phyloP scores from a whole-genome alignment of 1,140 invertebrate genomes.

The Asbolus verrucosus region DNA sequence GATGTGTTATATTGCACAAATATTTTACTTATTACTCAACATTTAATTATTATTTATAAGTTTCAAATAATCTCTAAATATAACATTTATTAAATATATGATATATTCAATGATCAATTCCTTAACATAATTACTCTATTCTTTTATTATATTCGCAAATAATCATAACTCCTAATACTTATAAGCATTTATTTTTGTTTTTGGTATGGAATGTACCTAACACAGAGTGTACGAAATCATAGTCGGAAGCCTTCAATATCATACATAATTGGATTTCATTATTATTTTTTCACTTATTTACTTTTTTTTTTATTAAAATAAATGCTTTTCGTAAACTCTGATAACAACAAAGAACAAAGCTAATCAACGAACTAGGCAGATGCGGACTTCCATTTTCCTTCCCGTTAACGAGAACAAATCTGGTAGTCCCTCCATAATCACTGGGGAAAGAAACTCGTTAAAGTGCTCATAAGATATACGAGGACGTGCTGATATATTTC shows the following conservation, averaged over 20 bases:
- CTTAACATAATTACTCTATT: slow-evolving; percentile 42
- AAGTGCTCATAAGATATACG: slow-evolving; percentile 49
- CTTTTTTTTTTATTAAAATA: slow-evolving; percentile 30
- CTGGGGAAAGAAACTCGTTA: slow-evolving; percentile 9
- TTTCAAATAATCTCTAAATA: slow-evolving; percentile 33
- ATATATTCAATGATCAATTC: slow-evolving; percentile 49
- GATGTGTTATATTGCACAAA: slow-evolving; percentile 42
- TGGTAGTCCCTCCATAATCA: neutral
- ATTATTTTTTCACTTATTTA: slow-evolving; percentile 16
- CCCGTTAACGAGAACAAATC: neutral
- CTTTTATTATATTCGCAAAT: slow-evolving; percentile 24
- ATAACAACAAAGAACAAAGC: slow-evolving; percentile 34
- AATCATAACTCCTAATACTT: slow-evolving; percentile 17
- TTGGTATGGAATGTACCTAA: slow-evolving; percentile 31
- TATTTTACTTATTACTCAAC: slow-evolving; percentile 27
- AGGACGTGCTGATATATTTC: slow-evolving; percentile 52
- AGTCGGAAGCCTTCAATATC: slow-evolving; percentile 18
- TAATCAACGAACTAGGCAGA: slow-evolving; percentile 15
- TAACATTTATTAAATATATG: slow-evolving; percentile 48
- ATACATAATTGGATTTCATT: slow-evolving; percentile 8
- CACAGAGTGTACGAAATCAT: slow-evolving; percentile 33
- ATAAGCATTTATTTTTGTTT: slow-evolving; percentile 1
- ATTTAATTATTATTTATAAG: slow-evolving; percentile 39
- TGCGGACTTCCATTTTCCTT: slow-evolving; percentile 6
- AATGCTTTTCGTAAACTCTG: slow-evolving; percentile 30